Evolutionary conservation across 2,888 invertebrate species (phyloP).

Genomic region (Drosophila melanosoma): DNA sequence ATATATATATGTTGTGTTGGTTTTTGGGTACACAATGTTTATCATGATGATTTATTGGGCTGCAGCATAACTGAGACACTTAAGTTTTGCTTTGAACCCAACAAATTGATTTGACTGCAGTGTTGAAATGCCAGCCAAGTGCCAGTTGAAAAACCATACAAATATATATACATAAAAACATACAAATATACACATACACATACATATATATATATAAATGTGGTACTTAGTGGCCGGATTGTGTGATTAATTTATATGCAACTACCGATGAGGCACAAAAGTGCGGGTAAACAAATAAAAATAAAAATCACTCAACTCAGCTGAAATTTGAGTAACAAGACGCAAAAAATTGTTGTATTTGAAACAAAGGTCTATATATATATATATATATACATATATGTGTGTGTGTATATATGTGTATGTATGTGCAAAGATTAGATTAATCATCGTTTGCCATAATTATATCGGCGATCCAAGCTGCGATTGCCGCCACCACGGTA

Average conservation of each 20-base stretch:
- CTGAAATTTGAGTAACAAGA: neutral
- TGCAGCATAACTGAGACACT: constrained; percentile 35
- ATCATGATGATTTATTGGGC: constrained; percentile 69
- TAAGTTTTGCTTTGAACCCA: constrained; percentile 68
- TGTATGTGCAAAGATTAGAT: neutral
- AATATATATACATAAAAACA: constrained; percentile 5
- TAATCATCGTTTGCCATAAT: constrained; percentile 52
- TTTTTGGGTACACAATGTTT: constrained; percentile 31
- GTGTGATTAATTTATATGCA: constrained; percentile 22
- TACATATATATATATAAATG: constrained; percentile 1
- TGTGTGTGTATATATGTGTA: no score
- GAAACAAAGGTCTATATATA: no score
- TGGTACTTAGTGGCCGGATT: constrained; percentile 25
- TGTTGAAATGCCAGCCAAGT: constrained; percentile 71
- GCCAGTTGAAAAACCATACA: constrained; percentile 58
- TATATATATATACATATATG: no score
- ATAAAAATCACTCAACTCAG: neutral
- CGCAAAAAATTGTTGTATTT: neutral
- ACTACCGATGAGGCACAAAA: no score
- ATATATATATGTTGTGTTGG: neutral
- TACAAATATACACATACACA: neutral
- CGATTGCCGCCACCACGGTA: constrained; percentile 68
- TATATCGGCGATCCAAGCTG: constrained; percentile 71
- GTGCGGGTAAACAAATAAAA: constrained; percentile 25
- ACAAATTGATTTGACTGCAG: constrained; percentile 71